These are phyloP conservation scores for Drosophila equinoxialis DNA, from an alignment of 1,140 invertebrate species.

Conservation along the genomic window DNA sequence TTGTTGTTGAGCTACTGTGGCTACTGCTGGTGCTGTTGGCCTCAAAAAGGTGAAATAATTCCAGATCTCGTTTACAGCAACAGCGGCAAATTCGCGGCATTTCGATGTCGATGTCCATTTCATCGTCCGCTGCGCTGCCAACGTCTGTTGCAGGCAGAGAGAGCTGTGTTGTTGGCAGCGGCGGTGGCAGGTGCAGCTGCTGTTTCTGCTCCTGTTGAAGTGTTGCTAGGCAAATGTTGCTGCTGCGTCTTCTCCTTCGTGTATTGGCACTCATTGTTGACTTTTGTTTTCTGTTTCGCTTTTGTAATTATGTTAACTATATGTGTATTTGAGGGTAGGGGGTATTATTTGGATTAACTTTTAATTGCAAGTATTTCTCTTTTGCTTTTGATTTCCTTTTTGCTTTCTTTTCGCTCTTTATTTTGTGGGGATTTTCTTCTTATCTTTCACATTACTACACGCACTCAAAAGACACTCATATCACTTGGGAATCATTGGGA, in stretches of 20 bases:
- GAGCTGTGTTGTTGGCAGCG: constrained; percentile 32
- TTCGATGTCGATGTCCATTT: constrained; percentile 22
- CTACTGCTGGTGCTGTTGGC: constrained; percentile 19
- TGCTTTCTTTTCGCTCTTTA: constrained; percentile 29
- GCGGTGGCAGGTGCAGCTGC: constrained; percentile 11
- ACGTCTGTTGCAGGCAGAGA: constrained; percentile 34
- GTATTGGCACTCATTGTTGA: constrained; percentile 57
- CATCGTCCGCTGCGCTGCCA: constrained; percentile 20
- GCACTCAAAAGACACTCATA: constrained; percentile 45
- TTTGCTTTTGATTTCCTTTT: constrained; percentile 21
- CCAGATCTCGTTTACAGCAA: constrained; percentile 62
- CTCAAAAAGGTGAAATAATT: constrained; percentile 61
- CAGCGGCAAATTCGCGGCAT: constrained; percentile 66
- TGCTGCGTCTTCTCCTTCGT: constrained; percentile 34
- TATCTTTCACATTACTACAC: constrained; percentile 47
- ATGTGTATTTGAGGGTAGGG: background rate
- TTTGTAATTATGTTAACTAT: constrained; percentile 27
- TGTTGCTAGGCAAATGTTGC: constrained; percentile 14
- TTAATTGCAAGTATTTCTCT: constrained; percentile 6
- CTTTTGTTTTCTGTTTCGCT: constrained; percentile 21
- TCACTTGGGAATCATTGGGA: constrained; percentile 11
- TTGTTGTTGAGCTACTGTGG: constrained; percentile 14
- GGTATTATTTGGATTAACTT: constrained; percentile 1
- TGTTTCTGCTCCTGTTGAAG: constrained; percentile 6
- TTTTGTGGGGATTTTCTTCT: constrained; percentile 19